phyloP scores from a whole-genome alignment of 1,140 invertebrate species.

The Phortica variegata region DNA sequence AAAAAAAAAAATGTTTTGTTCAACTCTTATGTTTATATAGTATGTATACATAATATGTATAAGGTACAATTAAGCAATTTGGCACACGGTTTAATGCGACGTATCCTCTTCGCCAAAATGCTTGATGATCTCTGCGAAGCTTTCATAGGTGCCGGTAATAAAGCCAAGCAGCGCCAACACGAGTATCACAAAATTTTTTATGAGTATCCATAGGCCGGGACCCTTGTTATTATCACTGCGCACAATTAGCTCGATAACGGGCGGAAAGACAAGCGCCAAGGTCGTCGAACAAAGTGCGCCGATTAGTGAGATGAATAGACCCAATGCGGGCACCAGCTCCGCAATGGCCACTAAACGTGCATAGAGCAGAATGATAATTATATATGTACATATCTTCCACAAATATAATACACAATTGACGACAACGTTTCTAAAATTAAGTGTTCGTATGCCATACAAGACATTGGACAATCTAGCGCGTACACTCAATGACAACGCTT shows the following conservation, averaged over 20 bases:
- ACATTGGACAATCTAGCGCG: too few species aligned
- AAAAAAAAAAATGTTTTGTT: too few species aligned
- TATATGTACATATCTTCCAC: too few species aligned
- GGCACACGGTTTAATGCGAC: conserved; percentile 15
- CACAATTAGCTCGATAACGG: conserved; percentile 78
- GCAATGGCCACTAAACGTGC: conserved; percentile 74
- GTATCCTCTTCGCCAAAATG: conserved; percentile 39
- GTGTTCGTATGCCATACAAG: too few species aligned
- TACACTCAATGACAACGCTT: too few species aligned
- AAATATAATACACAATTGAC: too few species aligned
- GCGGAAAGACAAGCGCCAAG: conserved; percentile 86
- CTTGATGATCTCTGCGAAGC: conserved; percentile 63
- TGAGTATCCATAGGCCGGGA: conserved; percentile 53
- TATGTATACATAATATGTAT: too few species aligned
- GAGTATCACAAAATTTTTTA: conserved; percentile 68
- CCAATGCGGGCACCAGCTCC: conserved; percentile 77
- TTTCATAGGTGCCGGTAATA: conserved; percentile 72
- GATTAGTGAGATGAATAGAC: conserved; percentile 85
- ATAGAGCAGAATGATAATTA: not conserved
- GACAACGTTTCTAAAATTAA: not conserved
- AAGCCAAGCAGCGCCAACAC: conserved; percentile 70
- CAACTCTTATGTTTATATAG: too few species aligned
- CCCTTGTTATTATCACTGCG: conserved; percentile 60
- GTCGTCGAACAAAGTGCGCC: conserved; percentile 86
- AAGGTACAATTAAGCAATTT: too few species aligned